Base-by-base conservation (phyloP, 2,113 vertebrate species). In the Otocyon megalotis region DNA sequence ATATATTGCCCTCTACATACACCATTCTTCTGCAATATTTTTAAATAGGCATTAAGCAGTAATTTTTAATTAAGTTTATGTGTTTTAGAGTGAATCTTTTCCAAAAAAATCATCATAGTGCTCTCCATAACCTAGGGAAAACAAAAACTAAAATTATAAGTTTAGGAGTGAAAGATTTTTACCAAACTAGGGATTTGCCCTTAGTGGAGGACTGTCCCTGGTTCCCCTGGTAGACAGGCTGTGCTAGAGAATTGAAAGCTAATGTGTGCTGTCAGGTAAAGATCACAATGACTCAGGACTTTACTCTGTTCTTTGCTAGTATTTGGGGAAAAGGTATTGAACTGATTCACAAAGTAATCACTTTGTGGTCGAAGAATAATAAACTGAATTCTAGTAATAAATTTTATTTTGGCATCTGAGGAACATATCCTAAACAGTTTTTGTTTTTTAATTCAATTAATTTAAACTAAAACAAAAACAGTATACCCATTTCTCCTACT, bases 261-360 rank as follows among this genome's bases (percentile, higher is more conserved):
- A 10, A 11, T 24, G 30, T 15, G 32, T 16, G 32, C 58, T 65
- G 16, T 74, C 43, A 32, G 50, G 20, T 13, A 37, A 54, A 72
- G 13, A 16, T 14, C 37, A 50, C 0, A 1, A n/a, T 69, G 56
- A 83, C 53, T 24, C 43, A 17, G 16, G 5, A 10, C 32, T 87
- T 54, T 65, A 14, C 32, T 54, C 56, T 65, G 14, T 19, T 87
- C 71, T 43, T 76, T 74, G 35, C 43, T 77, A 30, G 14, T 81
- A 22, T 65, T 82, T 79, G 86, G 43, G 35, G 76, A 74, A 84
- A 84, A 94, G 8, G 8, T 22, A 82, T 69, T 0, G 0, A 85
- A 56, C 48, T 85, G 71, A 90, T 80, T 83, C 69, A 92, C 56
- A 88, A 87, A 96, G 13, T n/a, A 91, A 95, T 76, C 60, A 35